Base-by-base conservation (phyloP, 2,797 vertebrate genomes). In the Microcaecilia unicolor region DNA sequence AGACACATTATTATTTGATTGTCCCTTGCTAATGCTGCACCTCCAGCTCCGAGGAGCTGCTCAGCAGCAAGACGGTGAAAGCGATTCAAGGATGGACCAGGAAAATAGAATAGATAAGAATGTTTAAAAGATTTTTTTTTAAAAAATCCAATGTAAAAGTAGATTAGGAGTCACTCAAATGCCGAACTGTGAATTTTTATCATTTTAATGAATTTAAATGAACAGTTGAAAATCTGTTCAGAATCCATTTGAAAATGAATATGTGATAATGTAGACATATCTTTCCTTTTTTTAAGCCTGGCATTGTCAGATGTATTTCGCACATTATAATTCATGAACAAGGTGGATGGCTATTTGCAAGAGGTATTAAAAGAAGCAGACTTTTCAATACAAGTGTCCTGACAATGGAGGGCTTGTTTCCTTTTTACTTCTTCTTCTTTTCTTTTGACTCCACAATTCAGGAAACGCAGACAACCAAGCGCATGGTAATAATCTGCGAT, bases 271-370 rank as follows among this genome's bases (percentile, higher is more conserved):
- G 80, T 71, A 81, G 74, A 72, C 62, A 74, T 78, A 81, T 80
- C 77, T n/a, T n/a, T 77, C 67, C 67, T 76, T 80, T n/a, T n/a
- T 76, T 78, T 68, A 76, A 78, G 80, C 74, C 58, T 67, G 66
- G 63, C 69, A 76, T 76, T 72, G 68, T 75, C 77, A 78, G 77
- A 80, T 81, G 71, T 81, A 80, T 80, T 85, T 70, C 72, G 48
- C 72, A 68, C 71, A 88, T 87, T 89, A 83, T 83, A 82, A 88
- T 90, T 87, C 85, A 86, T 78, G 81, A 84, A 81, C 81, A 83
- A 70, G 66, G 68, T 65, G 78, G 69, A 72, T 68, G 79, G 85
- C 80, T 85, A 80, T 86, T 89, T 85, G 85, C 87, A 81, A 76
- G n/a, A n/a, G 83, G 83, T 86, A 88, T 86, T 84, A 86, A 84